These are phyloP conservation scores for Drosophila dunni DNA, from an alignment of 1,140 invertebrate species.

Conservation along the genomic window DNA sequence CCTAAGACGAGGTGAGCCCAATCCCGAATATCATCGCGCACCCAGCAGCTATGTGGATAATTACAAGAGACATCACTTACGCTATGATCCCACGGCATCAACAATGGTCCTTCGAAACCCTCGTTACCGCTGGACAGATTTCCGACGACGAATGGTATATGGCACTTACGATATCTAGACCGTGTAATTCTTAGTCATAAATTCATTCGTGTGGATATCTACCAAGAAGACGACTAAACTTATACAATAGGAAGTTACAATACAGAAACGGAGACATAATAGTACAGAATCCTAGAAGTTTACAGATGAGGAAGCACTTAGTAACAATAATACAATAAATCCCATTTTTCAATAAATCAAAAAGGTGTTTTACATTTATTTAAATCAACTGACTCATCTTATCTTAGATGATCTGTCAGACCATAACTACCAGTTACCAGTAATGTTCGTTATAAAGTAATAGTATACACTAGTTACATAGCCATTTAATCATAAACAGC, in stretches of 20 bases:
- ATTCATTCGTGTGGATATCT: background rate
- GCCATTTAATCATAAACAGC: no score
- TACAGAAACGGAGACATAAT: background rate
- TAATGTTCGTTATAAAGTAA: no score
- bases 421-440: no score
- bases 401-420: no score
- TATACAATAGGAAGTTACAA: background rate
- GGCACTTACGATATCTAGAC: constrained; percentile 44
- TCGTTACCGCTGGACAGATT: constrained; percentile 53
- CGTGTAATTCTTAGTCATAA: background rate
- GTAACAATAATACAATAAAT: no score
- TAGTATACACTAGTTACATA: no score
- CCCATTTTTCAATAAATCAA: no score
- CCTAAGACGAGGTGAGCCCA: constrained; percentile 23
- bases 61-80: constrained; percentile 37
- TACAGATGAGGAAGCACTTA: no score
- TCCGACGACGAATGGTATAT: constrained; percentile 54
- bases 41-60: constrained; percentile 41
- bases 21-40: constrained; percentile 58
- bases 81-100: background rate
- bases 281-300: background rate
- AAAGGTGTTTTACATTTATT: no score
- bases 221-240: background rate
- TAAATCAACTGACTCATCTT: no score
- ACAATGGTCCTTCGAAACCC: constrained; percentile 29